Percentiles rank a stretch among this genome's conserved stretches.
Conservation (phyloP, 1,140 invertebrate species). For the Agrypnia vestita region DNA sequence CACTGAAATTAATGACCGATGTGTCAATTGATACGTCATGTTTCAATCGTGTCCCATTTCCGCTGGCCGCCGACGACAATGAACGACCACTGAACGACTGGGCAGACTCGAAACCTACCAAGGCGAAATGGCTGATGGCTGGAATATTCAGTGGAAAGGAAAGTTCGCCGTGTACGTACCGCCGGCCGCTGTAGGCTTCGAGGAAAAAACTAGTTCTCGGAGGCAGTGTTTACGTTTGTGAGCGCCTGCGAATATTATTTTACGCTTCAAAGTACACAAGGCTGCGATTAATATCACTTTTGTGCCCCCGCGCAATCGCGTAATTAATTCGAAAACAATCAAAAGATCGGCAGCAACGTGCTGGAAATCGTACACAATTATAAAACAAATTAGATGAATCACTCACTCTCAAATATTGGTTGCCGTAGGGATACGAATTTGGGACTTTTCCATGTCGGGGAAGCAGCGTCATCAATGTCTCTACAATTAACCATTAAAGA, state of each 20-base stretch:
- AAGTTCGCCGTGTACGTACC: background rate
- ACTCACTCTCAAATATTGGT: too few species aligned
- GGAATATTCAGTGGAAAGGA: background rate
- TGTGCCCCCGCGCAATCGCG: too few species aligned
- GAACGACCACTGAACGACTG: background rate
- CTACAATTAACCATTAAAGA: too few species aligned
- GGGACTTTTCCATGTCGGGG: too few species aligned
- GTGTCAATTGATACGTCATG: slow-evolving; percentile 13
- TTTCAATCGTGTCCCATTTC: background rate
- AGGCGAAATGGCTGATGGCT: slow-evolving; percentile 10
- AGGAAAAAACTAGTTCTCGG: slow-evolving; percentile 5
- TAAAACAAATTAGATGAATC: too few species aligned
- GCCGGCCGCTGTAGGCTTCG: background rate
- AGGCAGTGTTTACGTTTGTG: background rate
- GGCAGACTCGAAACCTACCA: background rate
- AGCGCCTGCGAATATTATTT: background rate
- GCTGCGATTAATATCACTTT: background rate
- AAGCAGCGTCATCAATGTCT: too few species aligned
- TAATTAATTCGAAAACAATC: too few species aligned
- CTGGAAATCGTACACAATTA: too few species aligned
- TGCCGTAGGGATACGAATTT: too few species aligned
- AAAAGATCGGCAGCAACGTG: too few species aligned
- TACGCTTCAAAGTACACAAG: slow-evolving; percentile 3
- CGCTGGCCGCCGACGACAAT: slow-evolving; percentile 1
- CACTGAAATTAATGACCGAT: background rate